Percentiles rank a stretch among this genome's conserved stretches.
Evolutionary conservation across 2,888 invertebrate genomes (phyloP).

Genomic region (Drosophila siamana): DNA sequence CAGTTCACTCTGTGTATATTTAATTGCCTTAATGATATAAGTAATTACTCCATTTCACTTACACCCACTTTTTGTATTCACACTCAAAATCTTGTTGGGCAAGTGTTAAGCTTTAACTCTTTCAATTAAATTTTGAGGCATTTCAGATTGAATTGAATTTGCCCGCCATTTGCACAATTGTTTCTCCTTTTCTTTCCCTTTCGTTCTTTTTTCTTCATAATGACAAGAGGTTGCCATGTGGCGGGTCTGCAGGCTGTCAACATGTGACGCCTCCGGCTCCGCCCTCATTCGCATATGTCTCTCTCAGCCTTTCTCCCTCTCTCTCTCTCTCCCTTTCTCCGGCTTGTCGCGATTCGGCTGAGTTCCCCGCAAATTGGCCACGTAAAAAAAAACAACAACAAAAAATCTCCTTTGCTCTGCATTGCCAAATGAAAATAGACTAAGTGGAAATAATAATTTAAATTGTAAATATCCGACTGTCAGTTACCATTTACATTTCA

Average conservation of each 20-base stretch:
- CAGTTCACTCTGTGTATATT: too few species aligned
- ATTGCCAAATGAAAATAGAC: constrained; percentile 56
- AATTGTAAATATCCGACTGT: neutral
- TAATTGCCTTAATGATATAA: too few species aligned
- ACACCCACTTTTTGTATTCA: neutral
- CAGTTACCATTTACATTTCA: neutral
- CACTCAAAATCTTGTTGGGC: neutral
- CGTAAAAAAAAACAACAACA: constrained; percentile 42
- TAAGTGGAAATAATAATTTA: constrained; percentile 11
- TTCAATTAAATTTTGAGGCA: constrained; percentile 8
- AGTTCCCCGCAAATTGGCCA: constrained; percentile 58
- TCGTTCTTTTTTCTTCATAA: constrained; percentile 13
- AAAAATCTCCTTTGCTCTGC: constrained; percentile 27
- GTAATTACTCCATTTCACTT: too few species aligned
- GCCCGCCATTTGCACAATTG: neutral
- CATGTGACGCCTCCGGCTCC: constrained; percentile 39
- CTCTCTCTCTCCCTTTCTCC: neutral
- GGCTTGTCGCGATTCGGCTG: neutral
- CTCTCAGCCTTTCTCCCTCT: neutral
- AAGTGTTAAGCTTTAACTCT: neutral
- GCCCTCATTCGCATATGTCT: constrained; percentile 10
- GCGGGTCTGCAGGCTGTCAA: constrained; percentile 42
- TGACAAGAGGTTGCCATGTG: constrained; percentile 30
- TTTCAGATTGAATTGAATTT: constrained; percentile 2
- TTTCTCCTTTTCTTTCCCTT: constrained; percentile 5